phyloP scores from a whole-genome alignment of 2,888 invertebrate genomes.

The Elysia crispata region DNA sequence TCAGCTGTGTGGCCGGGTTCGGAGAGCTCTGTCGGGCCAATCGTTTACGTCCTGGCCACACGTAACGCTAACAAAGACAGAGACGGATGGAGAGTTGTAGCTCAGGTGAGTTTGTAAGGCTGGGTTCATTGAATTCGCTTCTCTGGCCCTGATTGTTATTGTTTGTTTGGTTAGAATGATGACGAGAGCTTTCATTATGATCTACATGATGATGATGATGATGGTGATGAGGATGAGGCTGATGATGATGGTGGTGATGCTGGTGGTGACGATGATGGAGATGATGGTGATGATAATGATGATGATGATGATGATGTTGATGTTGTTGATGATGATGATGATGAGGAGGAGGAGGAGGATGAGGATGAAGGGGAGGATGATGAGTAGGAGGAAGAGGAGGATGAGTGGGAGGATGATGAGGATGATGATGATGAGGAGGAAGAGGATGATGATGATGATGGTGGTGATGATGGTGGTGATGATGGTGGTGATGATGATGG shows the following conservation, averaged over 20 bases:
- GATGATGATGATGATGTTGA: slow-evolving; percentile 14
- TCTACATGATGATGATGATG: background rate
- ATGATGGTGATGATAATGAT: slow-evolving; percentile 13
- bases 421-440: too few relatives aligned
- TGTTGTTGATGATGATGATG: slow-evolving; percentile 4
- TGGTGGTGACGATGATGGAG: background rate
- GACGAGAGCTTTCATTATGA: too few relatives aligned
- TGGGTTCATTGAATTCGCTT: too few relatives aligned
- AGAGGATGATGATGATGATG: too few relatives aligned
- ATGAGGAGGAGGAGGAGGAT: background rate
- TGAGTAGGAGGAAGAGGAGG: too few relatives aligned
- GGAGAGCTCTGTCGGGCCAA: slow-evolving; percentile 2
- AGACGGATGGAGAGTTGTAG: slow-evolving; percentile 38
- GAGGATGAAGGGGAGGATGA: too few relatives aligned
- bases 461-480: background rate
- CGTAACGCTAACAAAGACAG: slow-evolving; percentile 33
- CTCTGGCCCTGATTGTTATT: too few relatives aligned
- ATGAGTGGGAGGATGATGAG: too few relatives aligned
- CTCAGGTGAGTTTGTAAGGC: slow-evolving; percentile 23
- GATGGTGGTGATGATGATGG: background rate
- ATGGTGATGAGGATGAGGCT: too few relatives aligned
- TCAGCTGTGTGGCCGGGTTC: background rate
- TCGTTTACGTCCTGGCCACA: slow-evolving; percentile 37
- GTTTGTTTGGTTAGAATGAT: too few relatives aligned
- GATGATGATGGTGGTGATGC: background rate